Evolutionary conservation across 2,113 vertebrate species (phyloP), one percentile per base, ranked within the genome.

Genomic region (Mirza zaza): DNA sequence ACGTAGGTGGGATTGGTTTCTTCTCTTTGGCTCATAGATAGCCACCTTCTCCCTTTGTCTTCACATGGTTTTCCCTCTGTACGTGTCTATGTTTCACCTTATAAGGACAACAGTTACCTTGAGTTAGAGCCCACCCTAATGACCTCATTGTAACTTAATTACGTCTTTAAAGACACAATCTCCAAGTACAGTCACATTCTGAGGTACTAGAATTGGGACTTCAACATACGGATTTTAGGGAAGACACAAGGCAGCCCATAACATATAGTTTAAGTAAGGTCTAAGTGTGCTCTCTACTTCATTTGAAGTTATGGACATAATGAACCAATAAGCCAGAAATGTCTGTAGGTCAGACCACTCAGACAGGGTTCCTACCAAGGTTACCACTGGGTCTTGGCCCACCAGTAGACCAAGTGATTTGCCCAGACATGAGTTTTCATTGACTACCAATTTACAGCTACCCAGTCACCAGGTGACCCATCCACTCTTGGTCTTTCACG

Each of bases 161-260:
- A 36, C 4, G 29, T 57, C 5, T 84, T 88, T 84, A 70, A 94
- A 65, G 65, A 91, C 61, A 21, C 27, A 5, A 4, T 89, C 18
- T 91, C 29, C 79, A 94, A 92, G 73, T 67, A 32, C 9, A 86
- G 29, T 81, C 48, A 93, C 27, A 65, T 87, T 93, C 57, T 68
- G 63, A 84, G 18, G 29, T 50, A 20, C 55, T 45, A 6, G 29
- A 27, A 18, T 85, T 80, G 85, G 48, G 12, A 68, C n/a, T 92
- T 94, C 18, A 76, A 11, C 50, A 81, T 87, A 32, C 1, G 13
- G 52, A 27, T 42, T 81, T 55, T 8, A 10, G 3, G 17, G 9
- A 13, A 20, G n/a, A 57, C 8, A 61, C 6, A 77, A 11, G 73
- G 75, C 45, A 88, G 27, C 27, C 29, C 14, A 39, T 75, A 80